These are phyloP conservation scores for Enteromius unitaeniatus DNA, from an alignment of 2,797 vertebrate genomes.

Conservation along the genomic window DNA sequence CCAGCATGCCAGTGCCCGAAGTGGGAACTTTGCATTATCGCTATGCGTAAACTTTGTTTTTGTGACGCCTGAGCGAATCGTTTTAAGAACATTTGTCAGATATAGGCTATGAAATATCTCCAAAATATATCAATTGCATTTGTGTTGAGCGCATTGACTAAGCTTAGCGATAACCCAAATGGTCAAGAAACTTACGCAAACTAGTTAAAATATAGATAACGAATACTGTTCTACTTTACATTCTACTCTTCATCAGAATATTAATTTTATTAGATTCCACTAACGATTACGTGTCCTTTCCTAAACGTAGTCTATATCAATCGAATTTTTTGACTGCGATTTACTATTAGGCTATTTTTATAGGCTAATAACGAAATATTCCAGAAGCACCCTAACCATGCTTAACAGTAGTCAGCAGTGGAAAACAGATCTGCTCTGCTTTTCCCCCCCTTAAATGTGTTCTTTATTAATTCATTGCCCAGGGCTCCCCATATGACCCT, in stretches of 20 bases:
- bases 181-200: background rate
- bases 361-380: background rate
- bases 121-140: background rate
- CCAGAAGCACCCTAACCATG: background rate
- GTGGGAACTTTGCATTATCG: background rate
- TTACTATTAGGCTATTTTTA: background rate
- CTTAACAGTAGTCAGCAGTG: background rate
- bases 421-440: background rate
- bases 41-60: background rate
- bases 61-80: background rate
- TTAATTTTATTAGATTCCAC: background rate
- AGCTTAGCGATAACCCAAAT: background rate
- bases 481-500: conserved; percentile 88
- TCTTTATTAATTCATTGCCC: conserved; percentile 54
- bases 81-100: background rate
- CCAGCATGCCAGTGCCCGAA: background rate
- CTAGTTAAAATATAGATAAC: background rate
- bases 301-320: background rate
- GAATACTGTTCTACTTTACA: background rate
- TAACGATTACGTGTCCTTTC: background rate
- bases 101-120: background rate
- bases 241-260: background rate
- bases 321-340: background rate
- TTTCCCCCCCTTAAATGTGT: background rate
- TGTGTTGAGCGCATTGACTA: background rate